Base-by-base conservation (phyloP, 2,888 invertebrate species). In the Scaptomyza caliginosa region DNA sequence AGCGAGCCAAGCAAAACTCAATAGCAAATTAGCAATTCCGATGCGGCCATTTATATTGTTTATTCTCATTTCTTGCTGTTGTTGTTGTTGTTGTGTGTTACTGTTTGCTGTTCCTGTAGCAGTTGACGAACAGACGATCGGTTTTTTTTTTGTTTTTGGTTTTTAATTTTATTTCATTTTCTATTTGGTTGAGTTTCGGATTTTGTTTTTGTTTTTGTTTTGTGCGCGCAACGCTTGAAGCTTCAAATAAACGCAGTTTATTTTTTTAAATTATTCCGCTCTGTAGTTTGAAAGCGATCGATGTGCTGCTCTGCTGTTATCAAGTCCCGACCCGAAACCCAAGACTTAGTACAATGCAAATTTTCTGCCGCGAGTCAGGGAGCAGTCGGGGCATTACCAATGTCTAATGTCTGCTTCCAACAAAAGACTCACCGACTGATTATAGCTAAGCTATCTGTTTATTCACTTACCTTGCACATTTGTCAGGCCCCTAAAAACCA, bases 1-100 rank as follows among this genome's bases (percentile, higher is more conserved):
- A 69, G 48, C 63, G 59, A 72, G 60, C 50, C 46, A 50, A 62
- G 36, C 60, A 49, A 66, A 76, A 79, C 86, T 86, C 77, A 86
- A 81, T 81, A 86, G 74, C 85, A 85, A 84, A 84, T 84, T 84
- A 87, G 88, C 83, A 84, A 84, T 84, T 84, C 83, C 83, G 83
- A 84, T 84, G 86, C 83, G 88, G 74, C 74, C 83, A 85, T 85
- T 85, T 83, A 85, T 82, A 78, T 85, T 87, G 86, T 76, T 78
- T 79, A 77, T 87, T 82, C 79, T 82, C 67, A 76, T 79, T 82
- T 64, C 38, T 52, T 70, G 36, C 17, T 66, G 54, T 24, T 62
- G 32, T 40, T 62, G 49, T 4, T 54, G 32, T n/a, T 51, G 17
- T 26, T 50, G 54, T 73, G 45, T n/a, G 34, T 57, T 62, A 28